These are phyloP conservation scores for Pachypanchax playfairii DNA, from an alignment of 2,113 vertebrate species.

Conservation along the genomic window DNA sequence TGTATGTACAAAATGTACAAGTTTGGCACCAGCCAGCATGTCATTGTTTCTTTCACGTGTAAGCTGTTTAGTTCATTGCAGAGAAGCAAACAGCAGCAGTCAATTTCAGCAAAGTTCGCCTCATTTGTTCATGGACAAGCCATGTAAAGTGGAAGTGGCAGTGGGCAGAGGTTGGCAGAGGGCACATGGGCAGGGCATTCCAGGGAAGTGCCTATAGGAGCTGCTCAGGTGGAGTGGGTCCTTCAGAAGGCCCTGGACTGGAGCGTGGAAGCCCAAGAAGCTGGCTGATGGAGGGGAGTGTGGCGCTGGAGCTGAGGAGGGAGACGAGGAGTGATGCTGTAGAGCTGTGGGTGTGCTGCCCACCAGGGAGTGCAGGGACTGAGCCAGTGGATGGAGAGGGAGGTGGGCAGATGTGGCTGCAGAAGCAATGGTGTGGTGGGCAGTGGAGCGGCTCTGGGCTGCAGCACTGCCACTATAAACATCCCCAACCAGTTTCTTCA, in stretches of 20 bases:
- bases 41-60: conserved; percentile 26
- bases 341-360: conserved; percentile 52
- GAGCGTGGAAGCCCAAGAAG: conserved; percentile 76
- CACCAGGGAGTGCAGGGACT: conserved; percentile 77
- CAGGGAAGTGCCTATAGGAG: conserved; percentile 80
- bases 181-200: conserved; percentile 81
- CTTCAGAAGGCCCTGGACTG: conserved; percentile 74
- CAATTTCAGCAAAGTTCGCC: conserved; percentile 25
- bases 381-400: conserved; percentile 76
- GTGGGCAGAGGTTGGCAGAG: conserved; percentile 79
- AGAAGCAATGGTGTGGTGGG: conserved; percentile 44
- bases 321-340: conserved; percentile 53
- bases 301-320: conserved; percentile 44
- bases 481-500: conserved; percentile 84
- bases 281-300: conserved; percentile 71
- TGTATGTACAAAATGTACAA: conserved; percentile 69
- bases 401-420: conserved; percentile 61
- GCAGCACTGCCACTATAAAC: conserved; percentile 75
- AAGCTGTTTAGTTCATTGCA: conserved; percentile 10
- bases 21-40: conserved; percentile 29
- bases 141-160: conserved; percentile 74
- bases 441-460: conserved; percentile 59
- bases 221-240: conserved; percentile 75
- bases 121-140: conserved; percentile 80
- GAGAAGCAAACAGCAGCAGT: conserved; percentile 18